phyloP scores from a whole-genome alignment of 2,113 vertebrate species.

The Burhinus oedicnemus region DNA sequence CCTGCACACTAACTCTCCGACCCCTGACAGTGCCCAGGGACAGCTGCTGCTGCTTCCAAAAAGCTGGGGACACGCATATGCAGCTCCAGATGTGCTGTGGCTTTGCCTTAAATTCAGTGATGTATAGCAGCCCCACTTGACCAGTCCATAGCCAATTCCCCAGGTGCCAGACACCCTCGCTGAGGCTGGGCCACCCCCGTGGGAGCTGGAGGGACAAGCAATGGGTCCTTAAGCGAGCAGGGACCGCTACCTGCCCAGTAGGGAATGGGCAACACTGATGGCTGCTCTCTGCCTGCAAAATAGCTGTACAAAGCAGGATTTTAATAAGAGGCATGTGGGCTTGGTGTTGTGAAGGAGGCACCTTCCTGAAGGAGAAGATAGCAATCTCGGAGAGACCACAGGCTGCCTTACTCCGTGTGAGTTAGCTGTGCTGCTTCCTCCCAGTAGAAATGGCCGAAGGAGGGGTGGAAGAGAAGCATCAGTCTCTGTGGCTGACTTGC shows the following conservation, averaged over 20 bases:
- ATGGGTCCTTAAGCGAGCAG: neutral
- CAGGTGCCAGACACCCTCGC: neutral
- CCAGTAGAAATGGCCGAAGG: neutral
- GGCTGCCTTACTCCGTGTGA: fast-evolving
- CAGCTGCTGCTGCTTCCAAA: neutral
- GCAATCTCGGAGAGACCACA: neutral
- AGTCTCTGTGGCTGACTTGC: neutral
- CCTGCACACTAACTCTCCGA: neutral
- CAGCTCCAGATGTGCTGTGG: neutral
- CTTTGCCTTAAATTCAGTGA: neutral
- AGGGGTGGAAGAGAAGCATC: neutral
- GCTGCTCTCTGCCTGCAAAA: neutral
- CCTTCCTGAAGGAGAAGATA: neutral
- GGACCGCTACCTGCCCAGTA: neutral
- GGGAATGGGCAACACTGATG: neutral
- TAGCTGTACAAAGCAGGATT: neutral
- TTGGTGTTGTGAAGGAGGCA: neutral
- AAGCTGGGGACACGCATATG: fast-evolving
- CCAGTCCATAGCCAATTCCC: neutral
- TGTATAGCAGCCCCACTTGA: neutral
- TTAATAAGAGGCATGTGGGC: neutral
- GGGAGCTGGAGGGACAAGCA: neutral
- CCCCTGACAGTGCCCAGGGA: too few species aligned
- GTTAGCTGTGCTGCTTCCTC: neutral
- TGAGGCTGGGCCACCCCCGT: neutral